Evolutionary conservation across 2,888 invertebrate species (phyloP), one percentile per base, ranked within the genome.

Genomic region (Sminthurinus aureus): DNA sequence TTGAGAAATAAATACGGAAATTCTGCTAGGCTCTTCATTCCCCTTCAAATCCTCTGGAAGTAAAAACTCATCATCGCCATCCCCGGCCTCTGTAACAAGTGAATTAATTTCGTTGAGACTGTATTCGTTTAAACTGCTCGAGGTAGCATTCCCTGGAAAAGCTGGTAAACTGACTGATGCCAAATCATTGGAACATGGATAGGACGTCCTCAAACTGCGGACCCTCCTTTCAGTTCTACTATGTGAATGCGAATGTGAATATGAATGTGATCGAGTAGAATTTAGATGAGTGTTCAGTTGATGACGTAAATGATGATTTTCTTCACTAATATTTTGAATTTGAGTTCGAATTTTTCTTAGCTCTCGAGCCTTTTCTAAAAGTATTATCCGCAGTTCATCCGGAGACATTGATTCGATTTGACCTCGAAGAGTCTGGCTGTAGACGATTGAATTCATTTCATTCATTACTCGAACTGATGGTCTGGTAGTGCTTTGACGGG

Each of bases 1-100:
- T 77, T 82, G 82, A 12, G 82, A 82, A n/a, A 82, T n/a, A 13
- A 82, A 77, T 9, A 82, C 82, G 9, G 82, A 82, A 71, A 82
- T 77, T 69, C 38, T 77, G 26, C 76, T 82, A 0, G 67, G 76
- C 18, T 15, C 3, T 11, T 78, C 58, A 51, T 6, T 20, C 52
- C 6, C 20, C 15, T 74, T 81, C n/a, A 81, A 58, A 58, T 81
- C 80, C 13, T 81, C 80, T 18, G 80, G 73, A 3, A 81, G 24
- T 15, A 81, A 18, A 58, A 81, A 81, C 18, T 73, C 22, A 18
- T 24, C 79, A 75, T 75, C n/a, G 6, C 11, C 38, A 75, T 50
- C 64, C 1, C 18, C 51, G 0, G 11, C 75, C 75, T 75, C 74
- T 24, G 20, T 1, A 64, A 38, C 38, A 38, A 64, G 1, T 2